Evolutionary conservation across 2,888 invertebrate species (phyloP), one percentile per base, ranked within the genome.

Genomic region (Boloria selene): DNA sequence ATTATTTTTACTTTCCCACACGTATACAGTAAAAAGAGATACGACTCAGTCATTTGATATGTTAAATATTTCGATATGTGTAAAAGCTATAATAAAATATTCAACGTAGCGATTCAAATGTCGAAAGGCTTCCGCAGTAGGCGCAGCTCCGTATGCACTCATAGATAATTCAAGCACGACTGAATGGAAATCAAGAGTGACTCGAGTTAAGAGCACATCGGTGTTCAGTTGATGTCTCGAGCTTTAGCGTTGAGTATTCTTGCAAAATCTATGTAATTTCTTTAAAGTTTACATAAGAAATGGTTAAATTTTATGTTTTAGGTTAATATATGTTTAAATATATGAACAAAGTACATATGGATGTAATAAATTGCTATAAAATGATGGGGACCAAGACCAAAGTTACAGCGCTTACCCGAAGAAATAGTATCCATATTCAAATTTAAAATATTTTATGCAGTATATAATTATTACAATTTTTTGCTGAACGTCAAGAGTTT

Each of bases 121-220:
- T 56, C 56, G 22, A 59, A 59, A 18, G 47, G 49, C 49, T 59
- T 49, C 59, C 49, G 38, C 59, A 49, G 31, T 59, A 59, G 59
- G 59, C 49, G 59, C 59, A 59, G 49, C 47, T 49, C 31, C 67
- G 52, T 65, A 61, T 59, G 58, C 64, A 56, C 53, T 62, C 67
- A 55, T 67, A 58, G 67, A 69, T 64, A 62, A 67, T 67, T 67
- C 67, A 65, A 65, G 61, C 59, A 59, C 59, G 61, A 69, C 64
- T 64, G 55, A 69, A 69, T 61, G 61, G 18, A 69, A 67, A 61
- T 49, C 47, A 67, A 66, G 44, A 42, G 42, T 56, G 52, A 49
- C 47, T 61, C 31, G 18, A 58, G 54, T 52, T 49, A 51, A 56
- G 53, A 55, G 62, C 55, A 22, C 51, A 51, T 18, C 62, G 62